A percentile compares a stretch with the other conserved stretches of the same genome.
These are phyloP conservation scores for Elephas maximus DNA, from an alignment of 2,113 vertebrate species.

Conservation along the genomic window DNA sequence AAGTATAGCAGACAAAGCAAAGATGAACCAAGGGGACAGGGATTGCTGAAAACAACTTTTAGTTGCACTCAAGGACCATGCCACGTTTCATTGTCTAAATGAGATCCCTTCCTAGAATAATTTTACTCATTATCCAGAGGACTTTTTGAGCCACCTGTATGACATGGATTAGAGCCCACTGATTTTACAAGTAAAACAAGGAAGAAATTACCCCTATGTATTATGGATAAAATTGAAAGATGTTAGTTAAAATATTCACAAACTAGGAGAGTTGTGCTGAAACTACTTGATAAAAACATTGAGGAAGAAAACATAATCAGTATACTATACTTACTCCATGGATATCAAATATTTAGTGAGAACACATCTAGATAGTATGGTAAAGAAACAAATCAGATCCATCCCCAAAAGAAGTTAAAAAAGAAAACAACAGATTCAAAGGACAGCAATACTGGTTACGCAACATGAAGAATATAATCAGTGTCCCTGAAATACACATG, in stretches of 20 bases:
- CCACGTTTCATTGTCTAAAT: background rate
- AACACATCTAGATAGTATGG: background rate
- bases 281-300: conserved; percentile 21
- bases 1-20: background rate
- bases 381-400: conserved; percentile 29
- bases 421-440: conserved; percentile 29
- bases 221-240: background rate
- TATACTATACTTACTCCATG: background rate
- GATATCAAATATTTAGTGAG: conserved; percentile 49
- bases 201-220: background rate
- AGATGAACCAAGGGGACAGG: background rate
- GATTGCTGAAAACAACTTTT: background rate
- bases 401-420: conserved; percentile 35
- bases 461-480: background rate
- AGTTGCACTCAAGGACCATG: background rate
- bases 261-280: background rate
- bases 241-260: conserved; percentile 44
- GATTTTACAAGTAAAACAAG: conserved; percentile 6
- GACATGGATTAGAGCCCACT: background rate
- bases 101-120: background rate
- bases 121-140: background rate
- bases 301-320: background rate
- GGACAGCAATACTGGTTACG: background rate
- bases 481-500: background rate
- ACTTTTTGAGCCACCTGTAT: background rate